Conservation (phyloP, 2,888 invertebrate genomes). For the Lamproptera curius region DNA sequence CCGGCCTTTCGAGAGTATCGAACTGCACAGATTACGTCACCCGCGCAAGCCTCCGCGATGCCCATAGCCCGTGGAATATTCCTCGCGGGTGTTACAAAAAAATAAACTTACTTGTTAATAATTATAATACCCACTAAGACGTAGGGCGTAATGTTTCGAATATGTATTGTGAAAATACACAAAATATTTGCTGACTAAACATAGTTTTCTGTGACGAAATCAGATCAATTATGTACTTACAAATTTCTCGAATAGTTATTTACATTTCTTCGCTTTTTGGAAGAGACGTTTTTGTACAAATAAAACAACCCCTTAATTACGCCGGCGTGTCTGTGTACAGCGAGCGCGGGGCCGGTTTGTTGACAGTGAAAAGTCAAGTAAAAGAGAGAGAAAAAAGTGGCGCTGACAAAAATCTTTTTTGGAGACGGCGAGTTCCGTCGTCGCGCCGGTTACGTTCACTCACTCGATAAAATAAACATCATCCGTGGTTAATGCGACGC, state of each 20-base stretch:
- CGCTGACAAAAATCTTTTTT: constrained; percentile 40
- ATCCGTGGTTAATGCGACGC: constrained; percentile 40
- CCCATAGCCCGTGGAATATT: constrained; percentile 38
- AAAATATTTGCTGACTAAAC: too few relatives aligned
- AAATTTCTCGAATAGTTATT: background rate
- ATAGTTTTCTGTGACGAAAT: too few relatives aligned
- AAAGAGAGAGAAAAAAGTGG: constrained; percentile 38
- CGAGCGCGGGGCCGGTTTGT: constrained; percentile 29
- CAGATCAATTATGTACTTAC: too few relatives aligned
- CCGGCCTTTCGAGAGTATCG: constrained; percentile 62
- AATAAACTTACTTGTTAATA: too few relatives aligned
- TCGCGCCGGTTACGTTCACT: constrained; percentile 59
- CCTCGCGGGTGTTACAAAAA: constrained; percentile 37
- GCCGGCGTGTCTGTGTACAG: background rate
- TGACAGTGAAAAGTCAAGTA: constrained; percentile 41
- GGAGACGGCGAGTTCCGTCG: constrained; percentile 42
- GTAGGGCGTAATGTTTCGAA: too few relatives aligned
- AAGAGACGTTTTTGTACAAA: too few relatives aligned
- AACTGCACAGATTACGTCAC: constrained; percentile 64
- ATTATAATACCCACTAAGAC: too few relatives aligned
- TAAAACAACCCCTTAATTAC: too few relatives aligned
- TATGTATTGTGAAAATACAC: too few relatives aligned
- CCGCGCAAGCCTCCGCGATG: constrained; percentile 45
- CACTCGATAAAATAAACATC: constrained; percentile 68
- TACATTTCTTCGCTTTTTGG: background rate